These are phyloP conservation scores for Pedionomus torquatus DNA, from an alignment of 2,113 vertebrate species.

Conservation along the genomic window DNA sequence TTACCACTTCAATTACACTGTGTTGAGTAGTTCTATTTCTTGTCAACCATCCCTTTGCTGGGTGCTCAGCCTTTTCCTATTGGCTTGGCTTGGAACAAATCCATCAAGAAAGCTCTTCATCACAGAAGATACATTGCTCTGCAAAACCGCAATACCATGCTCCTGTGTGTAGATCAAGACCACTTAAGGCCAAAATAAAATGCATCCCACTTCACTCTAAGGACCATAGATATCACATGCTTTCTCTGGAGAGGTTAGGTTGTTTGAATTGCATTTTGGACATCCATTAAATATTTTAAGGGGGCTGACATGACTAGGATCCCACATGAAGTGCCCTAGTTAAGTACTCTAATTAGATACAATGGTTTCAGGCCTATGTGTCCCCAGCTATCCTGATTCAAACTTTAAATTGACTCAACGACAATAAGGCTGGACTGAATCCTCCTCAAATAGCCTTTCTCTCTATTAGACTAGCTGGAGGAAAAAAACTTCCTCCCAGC, in stretches of 20 bases:
- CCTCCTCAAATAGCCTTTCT: not conserved
- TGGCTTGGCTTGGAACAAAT: not conserved
- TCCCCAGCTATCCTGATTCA: not conserved
- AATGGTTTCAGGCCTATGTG: not conserved
- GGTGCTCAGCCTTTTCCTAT: not conserved
- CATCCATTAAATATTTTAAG: not conserved
- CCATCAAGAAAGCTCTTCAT: not conserved
- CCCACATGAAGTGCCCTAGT: not conserved
- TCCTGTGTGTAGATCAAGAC: not conserved
- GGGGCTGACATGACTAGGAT: not conserved
- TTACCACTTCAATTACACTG: not conserved
- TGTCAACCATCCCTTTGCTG: not conserved
- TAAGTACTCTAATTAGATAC: slow-evolving; percentile 13
- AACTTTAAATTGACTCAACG: not conserved
- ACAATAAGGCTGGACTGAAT: not conserved
- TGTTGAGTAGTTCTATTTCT: not conserved
- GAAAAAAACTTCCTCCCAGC: not conserved
- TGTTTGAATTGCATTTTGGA: not conserved
- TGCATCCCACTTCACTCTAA: not conserved
- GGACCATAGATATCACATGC: not conserved
- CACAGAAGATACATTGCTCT: not conserved
- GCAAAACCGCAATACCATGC: not conserved
- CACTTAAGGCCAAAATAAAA: not conserved
- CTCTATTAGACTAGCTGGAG: not conserved
- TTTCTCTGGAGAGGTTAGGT: not conserved